Evolutionary conservation across 2,113 vertebrate genomes (phyloP), one percentile per base, ranked within the genome.

Genomic region (Solea solea): DNA sequence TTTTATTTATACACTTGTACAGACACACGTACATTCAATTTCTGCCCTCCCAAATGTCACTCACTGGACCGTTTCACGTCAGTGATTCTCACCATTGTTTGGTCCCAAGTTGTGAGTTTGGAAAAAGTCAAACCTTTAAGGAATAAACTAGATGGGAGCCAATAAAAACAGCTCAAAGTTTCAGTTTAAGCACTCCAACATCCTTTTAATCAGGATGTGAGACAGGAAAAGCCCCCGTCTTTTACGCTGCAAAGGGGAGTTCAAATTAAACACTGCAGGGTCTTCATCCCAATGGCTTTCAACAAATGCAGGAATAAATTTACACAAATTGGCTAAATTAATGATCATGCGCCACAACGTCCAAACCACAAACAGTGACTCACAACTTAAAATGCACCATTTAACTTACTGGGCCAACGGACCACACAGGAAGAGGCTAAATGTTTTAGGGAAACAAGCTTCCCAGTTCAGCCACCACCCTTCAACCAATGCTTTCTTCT

Each of bases 341-440:
- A 61, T 70, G 41, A 53, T 56, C 61, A 61, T 54, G 45, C 39
- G 27, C 56, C 15, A 64, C 44, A 61, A 76, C 3, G 16, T 64
- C 44, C 51, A 54, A 62, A 68, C 46, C 46, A 53, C 27, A 9
- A 51, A 40, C 44, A 54, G 15, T 74, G 65, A 81, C 53, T 82
- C 76, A 77, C 6, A 41, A 39, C 11, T 56, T 57, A 51, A 55
- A 86, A 67, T 58, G 44, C 60, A 55, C 34, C 48, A 27, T 68
- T 80, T 54, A 51, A 51, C 71, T 71, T 77, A 70, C 57, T 46
- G 14, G 69, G 15, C 55, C 60, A 76, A 52, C 11, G 41, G 83
- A 69, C 78, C 82, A 77, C 80, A 89, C 82, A 88, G 82, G 82
- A 85, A 86, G 73, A 74, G 15, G 53, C 40, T 63, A 54, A 82